phyloP scores from a whole-genome alignment of 2,888 invertebrate species.

The Pemphredon lugubris region DNA sequence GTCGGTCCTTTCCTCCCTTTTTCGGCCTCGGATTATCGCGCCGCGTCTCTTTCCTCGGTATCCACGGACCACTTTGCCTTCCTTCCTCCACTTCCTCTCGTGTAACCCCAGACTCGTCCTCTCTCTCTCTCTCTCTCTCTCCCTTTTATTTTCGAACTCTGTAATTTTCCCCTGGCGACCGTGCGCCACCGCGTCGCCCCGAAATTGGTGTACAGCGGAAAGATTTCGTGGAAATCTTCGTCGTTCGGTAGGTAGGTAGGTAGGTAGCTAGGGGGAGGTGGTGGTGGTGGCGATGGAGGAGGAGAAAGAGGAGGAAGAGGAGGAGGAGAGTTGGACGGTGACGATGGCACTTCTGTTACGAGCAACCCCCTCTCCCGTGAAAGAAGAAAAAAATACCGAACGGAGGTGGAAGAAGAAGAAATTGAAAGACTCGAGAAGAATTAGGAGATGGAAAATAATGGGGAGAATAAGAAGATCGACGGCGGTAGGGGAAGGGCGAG shows the following conservation, averaged over 20 bases:
- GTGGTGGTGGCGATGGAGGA: no score
- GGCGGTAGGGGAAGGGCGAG: no score
- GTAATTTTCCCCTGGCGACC: constrained; percentile 70
- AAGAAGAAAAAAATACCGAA: constrained; percentile 8
- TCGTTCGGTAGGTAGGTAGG: constrained; percentile 44
- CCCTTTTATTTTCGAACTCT: constrained; percentile 64
- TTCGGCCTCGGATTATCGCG: constrained; percentile 65
- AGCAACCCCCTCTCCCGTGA: constrained; percentile 8
- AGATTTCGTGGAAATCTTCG: constrained; percentile 63
- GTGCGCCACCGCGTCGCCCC: constrained; percentile 60
- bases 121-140: constrained; percentile 40
- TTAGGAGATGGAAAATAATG: constrained; percentile 57
- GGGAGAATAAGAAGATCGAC: constrained; percentile 42
- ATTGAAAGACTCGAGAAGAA: constrained; percentile 58
- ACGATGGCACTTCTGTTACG: constrained; percentile 59
- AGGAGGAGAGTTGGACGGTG: constrained; percentile 40
- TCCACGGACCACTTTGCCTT: constrained; percentile 36
- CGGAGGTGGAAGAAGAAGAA: constrained; percentile 47
- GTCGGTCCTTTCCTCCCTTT: constrained; percentile 40
- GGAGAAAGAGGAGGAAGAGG: no score
- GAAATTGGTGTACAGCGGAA: constrained; percentile 63
- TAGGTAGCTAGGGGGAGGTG: background rate
- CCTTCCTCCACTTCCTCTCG: constrained; percentile 27
- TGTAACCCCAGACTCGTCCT: constrained; percentile 13
- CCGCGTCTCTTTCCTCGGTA: constrained; percentile 28